These are phyloP conservation scores for Temnothorax longispinosus DNA, from an alignment of 1,140 invertebrate genomes.

Conservation along the genomic window DNA sequence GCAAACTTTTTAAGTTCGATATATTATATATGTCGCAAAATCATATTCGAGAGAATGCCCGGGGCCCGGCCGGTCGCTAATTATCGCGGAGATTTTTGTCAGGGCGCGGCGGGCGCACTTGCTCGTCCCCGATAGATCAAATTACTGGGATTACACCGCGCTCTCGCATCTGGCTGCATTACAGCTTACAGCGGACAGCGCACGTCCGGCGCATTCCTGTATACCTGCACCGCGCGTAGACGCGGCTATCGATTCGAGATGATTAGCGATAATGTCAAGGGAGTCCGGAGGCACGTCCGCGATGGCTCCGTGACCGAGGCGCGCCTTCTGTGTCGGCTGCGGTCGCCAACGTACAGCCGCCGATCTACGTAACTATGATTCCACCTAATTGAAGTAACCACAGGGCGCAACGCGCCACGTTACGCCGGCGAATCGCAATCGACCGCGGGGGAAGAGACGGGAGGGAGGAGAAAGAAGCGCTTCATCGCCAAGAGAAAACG, in stretches of 20 bases:
- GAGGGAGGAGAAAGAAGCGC: not conserved
- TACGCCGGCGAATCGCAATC: conserved; percentile 61
- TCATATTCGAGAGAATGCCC: not conserved
- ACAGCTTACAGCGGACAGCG: not conserved
- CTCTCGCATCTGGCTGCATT: conserved; percentile 32
- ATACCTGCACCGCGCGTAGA: conserved; percentile 49
- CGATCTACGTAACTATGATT: conserved; percentile 79
- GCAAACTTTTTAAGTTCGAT: not conserved
- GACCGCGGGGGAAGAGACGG: not conserved
- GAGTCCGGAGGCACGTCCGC: conserved; percentile 76
- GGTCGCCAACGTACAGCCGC: conserved; percentile 35
- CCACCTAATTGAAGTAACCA: conserved; percentile 85
- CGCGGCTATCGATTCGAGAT: conserved; percentile 77
- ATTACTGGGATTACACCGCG: conserved; percentile 34
- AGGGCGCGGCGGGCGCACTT: not conserved
- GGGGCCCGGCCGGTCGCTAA: not conserved
- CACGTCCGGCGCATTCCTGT: conserved; percentile 31
- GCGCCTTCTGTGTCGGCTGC: conserved; percentile 64
- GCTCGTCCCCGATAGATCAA: conserved; percentile 40
- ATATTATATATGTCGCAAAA: not conserved
- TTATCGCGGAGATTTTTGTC: conserved; percentile 35
- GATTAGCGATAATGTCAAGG: conserved; percentile 83
- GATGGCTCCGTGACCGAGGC: conserved; percentile 75
- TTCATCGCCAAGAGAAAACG: not conserved
- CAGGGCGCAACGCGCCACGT: conserved; percentile 79